A percentile compares a stretch with the other conserved stretches of the same genome.
Evolutionary conservation across 2,113 vertebrate genomes (phyloP).

Genomic region (Hemichromis elongatus): DNA sequence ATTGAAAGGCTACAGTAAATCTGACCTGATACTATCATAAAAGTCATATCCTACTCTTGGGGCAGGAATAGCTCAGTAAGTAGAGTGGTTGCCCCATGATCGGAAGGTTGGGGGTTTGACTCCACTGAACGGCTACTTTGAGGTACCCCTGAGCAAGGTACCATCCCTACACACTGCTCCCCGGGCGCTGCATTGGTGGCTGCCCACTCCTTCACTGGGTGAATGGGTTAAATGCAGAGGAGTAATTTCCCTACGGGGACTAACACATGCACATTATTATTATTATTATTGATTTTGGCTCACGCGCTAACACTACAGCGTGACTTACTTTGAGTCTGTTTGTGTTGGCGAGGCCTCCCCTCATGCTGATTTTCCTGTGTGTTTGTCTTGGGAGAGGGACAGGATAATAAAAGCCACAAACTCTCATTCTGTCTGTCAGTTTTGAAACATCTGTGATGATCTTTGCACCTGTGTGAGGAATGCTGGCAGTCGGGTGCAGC

Average conservation of each 20-base stretch:
- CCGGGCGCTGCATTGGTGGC: too few species aligned
- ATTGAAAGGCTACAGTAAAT: not conserved
- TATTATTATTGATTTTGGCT: not conserved
- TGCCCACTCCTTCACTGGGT: too few species aligned
- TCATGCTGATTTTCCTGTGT: not conserved
- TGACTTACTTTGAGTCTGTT: not conserved
- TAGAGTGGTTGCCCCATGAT: too few species aligned
- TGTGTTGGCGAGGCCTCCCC: not conserved
- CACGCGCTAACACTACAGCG: not conserved
- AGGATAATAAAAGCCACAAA: not conserved
- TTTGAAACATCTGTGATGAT: not conserved
- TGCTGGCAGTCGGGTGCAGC: not conserved
- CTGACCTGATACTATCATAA: not conserved
- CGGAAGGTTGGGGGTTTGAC: too few species aligned
- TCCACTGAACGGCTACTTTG: too few species aligned
- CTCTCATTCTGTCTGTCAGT: slow-evolving; percentile 5
- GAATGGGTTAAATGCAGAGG: too few species aligned
- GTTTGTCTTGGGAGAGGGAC: not conserved
- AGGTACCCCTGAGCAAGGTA: too few species aligned
- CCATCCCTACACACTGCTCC: too few species aligned
- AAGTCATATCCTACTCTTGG: not conserved
- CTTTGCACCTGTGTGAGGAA: slow-evolving; percentile 42
- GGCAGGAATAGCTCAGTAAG: too few species aligned
- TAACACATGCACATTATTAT: too few species aligned
- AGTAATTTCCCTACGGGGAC: too few species aligned